These are phyloP conservation scores for Octopus bimaculoides DNA, from an alignment of 1,140 invertebrate species.

Conservation along the genomic window DNA sequence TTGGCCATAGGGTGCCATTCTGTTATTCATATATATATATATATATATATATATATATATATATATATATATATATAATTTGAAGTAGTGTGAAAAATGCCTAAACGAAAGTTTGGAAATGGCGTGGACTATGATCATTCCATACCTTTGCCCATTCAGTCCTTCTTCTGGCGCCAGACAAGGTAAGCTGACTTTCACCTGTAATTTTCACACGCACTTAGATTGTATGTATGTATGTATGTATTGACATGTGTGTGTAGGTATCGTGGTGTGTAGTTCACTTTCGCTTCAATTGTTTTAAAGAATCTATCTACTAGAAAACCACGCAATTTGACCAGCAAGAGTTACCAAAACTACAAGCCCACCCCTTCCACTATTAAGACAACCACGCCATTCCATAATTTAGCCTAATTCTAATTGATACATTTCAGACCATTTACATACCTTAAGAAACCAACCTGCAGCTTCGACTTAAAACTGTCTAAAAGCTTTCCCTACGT, in stretches of 20 bases:
- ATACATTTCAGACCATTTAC: background rate
- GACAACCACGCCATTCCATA: constrained; percentile 14
- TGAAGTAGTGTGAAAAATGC: constrained; percentile 26
- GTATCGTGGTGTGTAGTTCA: too few relatives aligned
- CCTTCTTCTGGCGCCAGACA: constrained; percentile 96
- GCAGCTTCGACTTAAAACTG: too few relatives aligned
- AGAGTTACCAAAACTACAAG: too few relatives aligned
- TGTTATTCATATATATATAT: background rate
- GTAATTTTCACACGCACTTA: background rate
- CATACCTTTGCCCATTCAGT: constrained; percentile 94
- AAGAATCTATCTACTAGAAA: too few relatives aligned
- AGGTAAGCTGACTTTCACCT: constrained; percentile 62
- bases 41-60: too few relatives aligned
- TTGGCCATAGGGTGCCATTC: background rate
- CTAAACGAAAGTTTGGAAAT: constrained; percentile 43
- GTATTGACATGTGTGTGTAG: too few relatives aligned
- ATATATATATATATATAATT: too few relatives aligned
- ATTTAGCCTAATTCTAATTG: constrained; percentile 14
- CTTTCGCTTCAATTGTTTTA: too few relatives aligned
- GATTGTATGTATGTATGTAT: background rate
- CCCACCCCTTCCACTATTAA: too few relatives aligned
- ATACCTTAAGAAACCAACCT: too few relatives aligned
- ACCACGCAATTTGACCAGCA: too few relatives aligned
- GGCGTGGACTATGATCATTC: constrained; percentile 62
- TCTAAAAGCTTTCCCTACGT: too few relatives aligned